phyloP scores from a whole-genome alignment of 2,113 vertebrate genomes.

The Leucopsar rothschildi region DNA sequence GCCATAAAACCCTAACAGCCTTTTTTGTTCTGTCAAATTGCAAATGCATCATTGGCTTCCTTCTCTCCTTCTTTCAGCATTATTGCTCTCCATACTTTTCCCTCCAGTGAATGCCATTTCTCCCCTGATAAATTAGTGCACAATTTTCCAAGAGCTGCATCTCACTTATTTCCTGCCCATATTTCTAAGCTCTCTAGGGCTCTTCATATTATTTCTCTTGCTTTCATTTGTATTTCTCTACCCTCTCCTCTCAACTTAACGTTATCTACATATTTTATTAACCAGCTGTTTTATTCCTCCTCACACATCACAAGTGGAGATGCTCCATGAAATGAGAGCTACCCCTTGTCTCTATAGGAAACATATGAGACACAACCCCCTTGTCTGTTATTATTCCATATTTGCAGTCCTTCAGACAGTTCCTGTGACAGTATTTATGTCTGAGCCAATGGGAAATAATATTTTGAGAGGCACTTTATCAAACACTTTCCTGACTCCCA shows the following conservation, averaged over 20 bases:
- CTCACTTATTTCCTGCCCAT: neutral
- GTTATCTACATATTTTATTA: conserved; percentile 43
- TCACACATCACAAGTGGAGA: neutral
- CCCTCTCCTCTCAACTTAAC: neutral
- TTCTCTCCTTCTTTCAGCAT: neutral
- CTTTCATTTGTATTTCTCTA: neutral
- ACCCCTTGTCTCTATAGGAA: neutral
- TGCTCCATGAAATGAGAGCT: neutral
- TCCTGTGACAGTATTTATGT: conserved; percentile 23
- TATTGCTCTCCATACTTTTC: neutral
- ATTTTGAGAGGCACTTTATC: conserved; percentile 30
- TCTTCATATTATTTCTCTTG: neutral
- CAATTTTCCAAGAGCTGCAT: neutral
- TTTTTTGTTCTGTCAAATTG: neutral
- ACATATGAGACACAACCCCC: neutral
- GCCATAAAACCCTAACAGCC: neutral
- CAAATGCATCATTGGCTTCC: neutral
- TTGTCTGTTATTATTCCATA: neutral
- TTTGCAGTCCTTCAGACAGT: conserved; percentile 13
- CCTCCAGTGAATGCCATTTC: neutral
- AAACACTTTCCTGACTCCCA: neutral
- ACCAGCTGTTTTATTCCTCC: neutral
- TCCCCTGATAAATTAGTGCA: neutral
- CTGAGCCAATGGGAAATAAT: conserved; percentile 17
- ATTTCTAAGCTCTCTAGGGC: neutral